phyloP scores from a whole-genome alignment of 2,113 vertebrate genomes.

The Meles meles region DNA sequence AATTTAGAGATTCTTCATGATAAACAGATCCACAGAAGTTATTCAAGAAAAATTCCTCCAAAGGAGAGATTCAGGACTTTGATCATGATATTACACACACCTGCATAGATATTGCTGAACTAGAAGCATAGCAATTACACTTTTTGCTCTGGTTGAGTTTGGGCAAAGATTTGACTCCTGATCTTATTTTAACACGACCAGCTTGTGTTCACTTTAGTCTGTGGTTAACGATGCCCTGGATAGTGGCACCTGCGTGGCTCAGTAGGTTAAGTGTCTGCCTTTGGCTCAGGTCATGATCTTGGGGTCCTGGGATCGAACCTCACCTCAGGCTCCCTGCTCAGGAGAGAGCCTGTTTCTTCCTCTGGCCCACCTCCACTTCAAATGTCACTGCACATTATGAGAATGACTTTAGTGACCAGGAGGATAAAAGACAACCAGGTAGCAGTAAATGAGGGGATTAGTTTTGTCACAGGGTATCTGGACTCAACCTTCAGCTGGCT shows the following conservation, averaged over 20 bases:
- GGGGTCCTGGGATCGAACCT: not conserved
- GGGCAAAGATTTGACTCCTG: not conserved
- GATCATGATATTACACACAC: not conserved
- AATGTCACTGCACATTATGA: not conserved
- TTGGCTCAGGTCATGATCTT: not conserved
- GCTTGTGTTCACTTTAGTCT: not conserved
- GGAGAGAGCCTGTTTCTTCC: not conserved
- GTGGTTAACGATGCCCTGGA: not conserved
- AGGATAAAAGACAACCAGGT: not conserved
- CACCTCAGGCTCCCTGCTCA: not conserved
- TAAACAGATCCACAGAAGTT: not conserved
- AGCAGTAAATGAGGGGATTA: not conserved
- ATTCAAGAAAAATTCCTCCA: not conserved
- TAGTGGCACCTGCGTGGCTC: not conserved
- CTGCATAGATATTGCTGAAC: not conserved
- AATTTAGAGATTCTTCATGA: not conserved
- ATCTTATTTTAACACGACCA: not conserved
- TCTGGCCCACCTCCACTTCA: not conserved
- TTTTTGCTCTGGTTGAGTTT: not conserved
- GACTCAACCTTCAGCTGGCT: conserved; percentile 30
- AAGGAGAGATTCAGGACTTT: not conserved
- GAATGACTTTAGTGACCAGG: conserved; percentile 39
- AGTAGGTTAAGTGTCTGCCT: not conserved
- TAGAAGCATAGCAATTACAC: not conserved
- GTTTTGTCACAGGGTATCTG: conserved; percentile 4